Evolutionary conservation across 2,797 vertebrate species (phyloP), one percentile per base, ranked within the genome.

Genomic region (Amniataba percoides): DNA sequence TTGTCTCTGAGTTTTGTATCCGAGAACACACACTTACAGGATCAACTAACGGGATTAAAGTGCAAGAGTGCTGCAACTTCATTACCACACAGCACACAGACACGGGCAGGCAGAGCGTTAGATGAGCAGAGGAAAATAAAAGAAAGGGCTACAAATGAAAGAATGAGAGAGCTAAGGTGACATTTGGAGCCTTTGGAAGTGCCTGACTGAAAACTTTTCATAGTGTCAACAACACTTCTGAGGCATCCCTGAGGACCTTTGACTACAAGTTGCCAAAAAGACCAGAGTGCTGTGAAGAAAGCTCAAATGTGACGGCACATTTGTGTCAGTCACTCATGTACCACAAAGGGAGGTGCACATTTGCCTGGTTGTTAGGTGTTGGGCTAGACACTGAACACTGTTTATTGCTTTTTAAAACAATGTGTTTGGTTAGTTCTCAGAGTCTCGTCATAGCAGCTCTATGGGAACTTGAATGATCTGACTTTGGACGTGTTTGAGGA

Each of bases 41-140:
- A 83, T 75, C 66, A 76, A 34, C 67, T 72, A 51, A 57, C 59
- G 73, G 57, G 46, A 70, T 86, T 74, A 62, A 69, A 76, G 68
- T 15, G 40, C 2, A 1, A 1, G 0, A 31, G 42, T 19, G 27
- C 40, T 69, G 25, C 36, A 71, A 71, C n/a, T 51, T 45, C 19
- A 31, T 43, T 48, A 73, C 12, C 15, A 51, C 18, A 73, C 14
- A 58, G 62, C 5, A 58, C 27, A 46, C 31, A 65, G 1, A 27
- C 13, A 16, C 15, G 55, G 10, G 14, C n/a, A 36, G 0, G 19
- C 14, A 53, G 60, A 43, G 15, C 59, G 25, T 39, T 25, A 42
- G 40, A 49, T 3, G 55, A 65, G 43, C 42, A 27, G 34, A 68
- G 70, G 23, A 53, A 49, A 45, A 34, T 7, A 57, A 59, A 53